A percentile compares a stretch with the other conserved stretches of the same genome.
Conservation (phyloP, 2,888 invertebrate species). For the Caenorhabditis becei region DNA sequence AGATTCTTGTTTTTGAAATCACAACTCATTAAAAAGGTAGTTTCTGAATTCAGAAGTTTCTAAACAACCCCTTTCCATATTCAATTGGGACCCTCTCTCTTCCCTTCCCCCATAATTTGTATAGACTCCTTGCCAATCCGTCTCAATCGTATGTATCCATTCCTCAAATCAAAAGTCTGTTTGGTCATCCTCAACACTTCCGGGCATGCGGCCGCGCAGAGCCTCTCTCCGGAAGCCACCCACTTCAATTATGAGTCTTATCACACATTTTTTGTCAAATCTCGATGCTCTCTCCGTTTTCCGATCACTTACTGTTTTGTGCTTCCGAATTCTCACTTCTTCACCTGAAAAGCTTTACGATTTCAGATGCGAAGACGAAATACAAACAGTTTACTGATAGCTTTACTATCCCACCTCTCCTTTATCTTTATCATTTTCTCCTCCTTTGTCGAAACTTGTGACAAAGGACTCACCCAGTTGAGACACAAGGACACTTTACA, state of each 20-base stretch:
- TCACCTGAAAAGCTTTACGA: neutral
- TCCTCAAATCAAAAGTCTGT: conserved; percentile 43
- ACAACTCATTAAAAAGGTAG: too few species aligned
- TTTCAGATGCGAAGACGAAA: conserved; percentile 46
- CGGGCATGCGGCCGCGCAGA: conserved; percentile 23
- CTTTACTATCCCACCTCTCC: neutral
- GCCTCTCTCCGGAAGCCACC: conserved; percentile 30
- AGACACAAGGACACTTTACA: conserved; percentile 65
- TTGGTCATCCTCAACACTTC: conserved; percentile 59
- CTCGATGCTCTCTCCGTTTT: conserved; percentile 17
- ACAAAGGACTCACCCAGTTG: conserved; percentile 69
- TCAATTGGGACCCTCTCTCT: neutral
- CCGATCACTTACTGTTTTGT: neutral
- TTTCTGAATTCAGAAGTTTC: neutral
- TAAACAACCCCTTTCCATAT: neutral
- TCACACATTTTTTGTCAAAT: conserved; percentile 48
- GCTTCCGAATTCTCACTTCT: too few species aligned
- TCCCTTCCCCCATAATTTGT: conserved; percentile 12
- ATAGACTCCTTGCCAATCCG: conserved; percentile 17
- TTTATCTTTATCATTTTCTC: too few species aligned
- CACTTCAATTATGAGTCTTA: conserved; percentile 38
- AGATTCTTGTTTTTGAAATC: too few species aligned
- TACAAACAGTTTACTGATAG: neutral
- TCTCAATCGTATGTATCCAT: conserved; percentile 41
- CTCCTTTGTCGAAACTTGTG: conserved; percentile 57